phyloP scores from a whole-genome alignment of 2,113 vertebrate genomes.

The Neotoma lepida region DNA sequence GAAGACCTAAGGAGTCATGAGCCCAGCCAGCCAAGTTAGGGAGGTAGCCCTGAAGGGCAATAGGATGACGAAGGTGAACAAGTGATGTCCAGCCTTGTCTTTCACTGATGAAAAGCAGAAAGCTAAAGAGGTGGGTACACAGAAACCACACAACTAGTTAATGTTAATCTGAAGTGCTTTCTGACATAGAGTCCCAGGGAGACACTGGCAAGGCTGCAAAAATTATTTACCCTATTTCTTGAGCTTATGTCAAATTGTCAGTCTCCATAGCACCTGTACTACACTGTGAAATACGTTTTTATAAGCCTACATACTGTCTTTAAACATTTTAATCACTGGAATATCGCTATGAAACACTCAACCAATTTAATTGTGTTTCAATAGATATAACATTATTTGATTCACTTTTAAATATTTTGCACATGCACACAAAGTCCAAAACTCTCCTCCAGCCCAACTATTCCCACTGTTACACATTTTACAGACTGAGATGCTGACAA shows the following conservation, averaged over 20 bases:
- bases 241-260: neutral
- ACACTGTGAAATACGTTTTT: neutral
- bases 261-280: neutral
- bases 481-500: neutral
- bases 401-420: conserved; percentile 9
- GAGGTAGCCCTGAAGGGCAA: neutral
- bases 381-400: neutral
- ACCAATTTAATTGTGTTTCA: conserved; percentile 15
- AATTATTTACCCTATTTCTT: neutral
- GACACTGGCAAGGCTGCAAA: neutral
- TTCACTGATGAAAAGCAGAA: neutral
- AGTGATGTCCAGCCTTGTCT: neutral
- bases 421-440: neutral
- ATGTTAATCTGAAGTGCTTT: neutral
- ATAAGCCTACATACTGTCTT: neutral
- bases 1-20: neutral
- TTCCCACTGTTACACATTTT: neutral
- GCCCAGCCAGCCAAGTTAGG: neutral
- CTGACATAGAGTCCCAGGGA: neutral
- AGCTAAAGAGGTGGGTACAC: neutral
- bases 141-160: neutral
- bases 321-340: neutral
- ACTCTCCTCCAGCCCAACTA: neutral
- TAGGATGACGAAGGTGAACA: neutral
- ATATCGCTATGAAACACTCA: neutral